Percentiles rank a stretch among this genome's conserved stretches.
These are phyloP conservation scores for Brienomyrus brachyistius DNA, from an alignment of 2,113 vertebrate species.

Conservation along the genomic window DNA sequence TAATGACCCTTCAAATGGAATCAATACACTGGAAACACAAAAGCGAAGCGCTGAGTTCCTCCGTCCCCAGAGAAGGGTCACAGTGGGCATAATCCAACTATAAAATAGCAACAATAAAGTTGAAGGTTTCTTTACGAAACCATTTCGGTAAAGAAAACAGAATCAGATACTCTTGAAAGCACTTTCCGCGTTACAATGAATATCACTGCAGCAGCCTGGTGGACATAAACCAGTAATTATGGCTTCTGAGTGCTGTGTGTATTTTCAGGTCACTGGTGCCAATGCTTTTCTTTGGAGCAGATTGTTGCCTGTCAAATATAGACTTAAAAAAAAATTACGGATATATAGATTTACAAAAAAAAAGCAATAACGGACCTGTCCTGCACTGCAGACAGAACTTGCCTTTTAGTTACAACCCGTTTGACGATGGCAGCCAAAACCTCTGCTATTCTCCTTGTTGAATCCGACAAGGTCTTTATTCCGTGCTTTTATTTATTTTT, in stretches of 20 bases:
- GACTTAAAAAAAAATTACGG: slow-evolving; percentile 54
- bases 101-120: slow-evolving; percentile 38
- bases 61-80: not conserved
- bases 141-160: slow-evolving; percentile 46
- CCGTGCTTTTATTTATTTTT: not conserved
- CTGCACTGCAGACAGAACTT: slow-evolving; percentile 37
- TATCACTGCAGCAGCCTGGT: slow-evolving; percentile 46
- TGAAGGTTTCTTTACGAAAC: slow-evolving; percentile 41
- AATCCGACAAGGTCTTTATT: not conserved
- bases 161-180: slow-evolving; percentile 56
- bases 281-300: slow-evolving; percentile 62
- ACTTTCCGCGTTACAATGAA: slow-evolving; percentile 51
- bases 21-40: not conserved
- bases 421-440: slow-evolving; percentile 23
- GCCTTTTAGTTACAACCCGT: slow-evolving; percentile 36
- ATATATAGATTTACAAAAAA: slow-evolving; percentile 41
- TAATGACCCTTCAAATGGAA: not conserved
- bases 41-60: not conserved
- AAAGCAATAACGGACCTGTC: slow-evolving; percentile 26
- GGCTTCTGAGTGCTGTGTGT: slow-evolving; percentile 54
- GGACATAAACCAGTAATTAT: slow-evolving; percentile 61
- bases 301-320: slow-evolving; percentile 52
- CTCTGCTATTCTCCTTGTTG: slow-evolving; percentile 2
- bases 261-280: slow-evolving; percentile 56
- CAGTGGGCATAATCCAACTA: slow-evolving; percentile 1